phyloP scores from a whole-genome alignment of 2,797 vertebrate genomes.

The Hemibagrus guttatus region DNA sequence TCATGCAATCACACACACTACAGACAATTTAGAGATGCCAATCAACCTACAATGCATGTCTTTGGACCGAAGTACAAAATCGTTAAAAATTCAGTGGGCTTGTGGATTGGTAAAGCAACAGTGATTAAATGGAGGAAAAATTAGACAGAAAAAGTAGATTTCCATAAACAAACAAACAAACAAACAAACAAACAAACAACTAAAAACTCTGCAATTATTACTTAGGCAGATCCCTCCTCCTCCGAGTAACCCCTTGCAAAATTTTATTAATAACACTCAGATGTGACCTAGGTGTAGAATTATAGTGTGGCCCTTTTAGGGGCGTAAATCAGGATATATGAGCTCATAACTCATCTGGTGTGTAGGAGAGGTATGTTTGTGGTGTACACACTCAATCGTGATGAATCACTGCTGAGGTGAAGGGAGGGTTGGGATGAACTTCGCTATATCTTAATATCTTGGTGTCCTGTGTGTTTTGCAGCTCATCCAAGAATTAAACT shows the following conservation, averaged over 20 bases:
- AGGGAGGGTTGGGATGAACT: slow-evolving; percentile 17
- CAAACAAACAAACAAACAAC: slow-evolving; percentile 22
- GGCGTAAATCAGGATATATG: slow-evolving; percentile 60
- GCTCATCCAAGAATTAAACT: slow-evolving; percentile 10
- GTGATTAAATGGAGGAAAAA: slow-evolving; percentile 30
- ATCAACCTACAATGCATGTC: too few relatives aligned
- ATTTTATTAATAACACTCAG: slow-evolving; percentile 65
- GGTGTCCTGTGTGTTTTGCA: neutral
- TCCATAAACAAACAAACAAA: slow-evolving; percentile 52
- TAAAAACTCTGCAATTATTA: slow-evolving; percentile 62
- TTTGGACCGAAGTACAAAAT: too few relatives aligned
- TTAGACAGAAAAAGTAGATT: slow-evolving; percentile 60
- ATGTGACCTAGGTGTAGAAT: slow-evolving; percentile 59
- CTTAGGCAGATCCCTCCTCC: slow-evolving; percentile 59
- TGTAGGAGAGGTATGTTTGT: slow-evolving; percentile 35
- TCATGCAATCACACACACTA: too few relatives aligned
- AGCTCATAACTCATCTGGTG: slow-evolving; percentile 62
- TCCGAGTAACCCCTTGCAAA: slow-evolving; percentile 49
- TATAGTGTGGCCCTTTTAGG: slow-evolving; percentile 58
- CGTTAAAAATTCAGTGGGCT: neutral
- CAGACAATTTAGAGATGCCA: too few relatives aligned
- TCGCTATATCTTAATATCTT: slow-evolving; percentile 23
- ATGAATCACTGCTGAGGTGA: slow-evolving; percentile 37
- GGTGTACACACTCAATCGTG: slow-evolving; percentile 36
- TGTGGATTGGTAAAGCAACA: neutral